A percentile compares a stretch with the other conserved stretches of the same genome.
These are phyloP conservation scores for Tonatia bakeri DNA, from an alignment of 2,113 vertebrate genomes.

Conservation along the genomic window DNA sequence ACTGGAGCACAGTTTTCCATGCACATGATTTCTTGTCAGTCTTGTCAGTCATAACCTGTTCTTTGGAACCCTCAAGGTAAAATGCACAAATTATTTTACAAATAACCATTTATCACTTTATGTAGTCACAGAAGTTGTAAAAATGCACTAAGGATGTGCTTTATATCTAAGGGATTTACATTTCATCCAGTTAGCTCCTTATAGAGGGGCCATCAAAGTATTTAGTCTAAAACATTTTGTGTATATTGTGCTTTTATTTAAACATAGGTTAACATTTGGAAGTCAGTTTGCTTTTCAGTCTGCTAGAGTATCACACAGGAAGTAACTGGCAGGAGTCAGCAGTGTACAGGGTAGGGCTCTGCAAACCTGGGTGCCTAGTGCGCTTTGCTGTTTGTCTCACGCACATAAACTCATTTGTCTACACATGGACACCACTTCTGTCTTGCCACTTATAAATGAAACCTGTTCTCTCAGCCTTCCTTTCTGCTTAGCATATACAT, in stretches of 20 bases:
- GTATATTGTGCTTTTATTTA: slow-evolving; percentile 15
- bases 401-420: not conserved
- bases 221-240: not conserved
- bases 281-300: not conserved
- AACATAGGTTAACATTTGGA: not conserved
- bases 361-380: not conserved
- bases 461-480: not conserved
- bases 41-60: not conserved
- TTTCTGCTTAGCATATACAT: not conserved
- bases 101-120: not conserved
- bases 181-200: not conserved
- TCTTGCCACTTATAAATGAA: not conserved
- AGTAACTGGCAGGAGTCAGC: not conserved
- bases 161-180: not conserved
- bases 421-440: not conserved
- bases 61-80: not conserved
- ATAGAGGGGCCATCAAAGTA: slow-evolving; percentile 35
- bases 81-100: not conserved
- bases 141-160: not conserved
- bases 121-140: not conserved
- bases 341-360: not conserved
- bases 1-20: not conserved
- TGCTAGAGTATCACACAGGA: not conserved
- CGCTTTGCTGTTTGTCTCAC: not conserved
- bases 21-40: not conserved